Base-by-base conservation (phyloP, 2,113 vertebrate genomes). In the Stercorarius parasiticus region DNA sequence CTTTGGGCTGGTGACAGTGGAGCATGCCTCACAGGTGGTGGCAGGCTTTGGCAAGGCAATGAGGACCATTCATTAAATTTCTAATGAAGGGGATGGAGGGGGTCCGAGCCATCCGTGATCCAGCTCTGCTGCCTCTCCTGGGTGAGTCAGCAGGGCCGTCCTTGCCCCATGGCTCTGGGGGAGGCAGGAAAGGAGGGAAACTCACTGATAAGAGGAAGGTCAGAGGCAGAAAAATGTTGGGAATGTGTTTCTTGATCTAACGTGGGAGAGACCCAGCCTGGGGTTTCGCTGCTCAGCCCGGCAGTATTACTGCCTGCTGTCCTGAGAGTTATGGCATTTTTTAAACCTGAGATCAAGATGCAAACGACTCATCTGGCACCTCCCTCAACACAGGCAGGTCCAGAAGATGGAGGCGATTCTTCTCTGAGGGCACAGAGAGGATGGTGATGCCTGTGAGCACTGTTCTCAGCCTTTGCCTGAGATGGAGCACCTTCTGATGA, bases 201-300 rank as follows among this genome's bases (percentile, higher is more conserved):
- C 17, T 90, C 49, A 19, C 82, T 95, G 94, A 97, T 97, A 97
- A 93, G 79, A 58, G 45, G 66, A 86, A 95, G 89, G 94, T 97
- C 93, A 95, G 95, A 95, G 38, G 59, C 89, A 96, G 82, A 97
- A 97, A 74, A 96, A 97, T 97, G 82, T 80, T 82, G 94, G 82
- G 97, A 97, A 97, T 97, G 96, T 92, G 87, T 96, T 97, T 95
- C 85, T 93, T 93, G 91, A 90, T 97, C 69, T 67, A 67, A 93
- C 0, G n/a, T 81, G 93, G 78, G 47, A 59, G 84, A 88, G 43
- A 70, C 21, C 12, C 59, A 66, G 77, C 25, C 76, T 81, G 62
- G 36, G 45, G 45, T 85, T 96, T 85, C 4, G 2, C 82, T 86
- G 47, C 76, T 88, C 34, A 83, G 52, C 56, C 62, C 18, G 5